Conservation (phyloP, 2,888 invertebrate genomes). For the Pseudoips prasinana region DNA sequence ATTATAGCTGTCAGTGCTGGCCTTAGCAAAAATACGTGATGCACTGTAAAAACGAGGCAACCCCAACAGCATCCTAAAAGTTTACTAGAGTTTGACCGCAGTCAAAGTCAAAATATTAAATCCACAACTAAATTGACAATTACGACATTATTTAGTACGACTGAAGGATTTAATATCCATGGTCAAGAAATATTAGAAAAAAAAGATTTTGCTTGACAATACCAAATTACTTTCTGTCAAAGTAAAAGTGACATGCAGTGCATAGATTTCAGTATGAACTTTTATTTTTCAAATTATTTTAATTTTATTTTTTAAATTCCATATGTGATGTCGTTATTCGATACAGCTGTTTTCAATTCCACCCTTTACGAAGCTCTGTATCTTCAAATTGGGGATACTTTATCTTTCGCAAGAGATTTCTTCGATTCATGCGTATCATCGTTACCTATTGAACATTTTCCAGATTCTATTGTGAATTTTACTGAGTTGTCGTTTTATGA, state of each 20-base stretch:
- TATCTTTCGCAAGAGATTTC: constrained; percentile 69
- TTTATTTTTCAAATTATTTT: constrained; percentile 36
- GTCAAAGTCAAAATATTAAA: too few relatives aligned
- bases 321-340: constrained; percentile 78
- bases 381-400: constrained; percentile 75
- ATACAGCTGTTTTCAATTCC: constrained; percentile 73
- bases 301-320: constrained; percentile 35
- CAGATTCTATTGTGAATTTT: constrained; percentile 62
- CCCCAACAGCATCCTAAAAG: too few relatives aligned
- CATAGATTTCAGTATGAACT: constrained; percentile 43
- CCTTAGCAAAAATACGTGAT: too few relatives aligned
- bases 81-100: too few relatives aligned
- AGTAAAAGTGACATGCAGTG: constrained; percentile 27
- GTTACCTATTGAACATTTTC: constrained; percentile 64
- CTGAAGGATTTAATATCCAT: too few relatives aligned
- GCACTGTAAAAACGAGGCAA: too few relatives aligned
- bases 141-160: too few relatives aligned
- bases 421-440: constrained; percentile 70
- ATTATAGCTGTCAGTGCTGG: too few relatives aligned
- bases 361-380: constrained; percentile 77
- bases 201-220: too few relatives aligned
- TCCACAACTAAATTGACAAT: too few relatives aligned
- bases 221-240: constrained; percentile 16
- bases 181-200: too few relatives aligned
- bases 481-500: constrained; percentile 69